Conservation (phyloP, 2,888 invertebrate species). For the Sepioteuthis lessoniana region DNA sequence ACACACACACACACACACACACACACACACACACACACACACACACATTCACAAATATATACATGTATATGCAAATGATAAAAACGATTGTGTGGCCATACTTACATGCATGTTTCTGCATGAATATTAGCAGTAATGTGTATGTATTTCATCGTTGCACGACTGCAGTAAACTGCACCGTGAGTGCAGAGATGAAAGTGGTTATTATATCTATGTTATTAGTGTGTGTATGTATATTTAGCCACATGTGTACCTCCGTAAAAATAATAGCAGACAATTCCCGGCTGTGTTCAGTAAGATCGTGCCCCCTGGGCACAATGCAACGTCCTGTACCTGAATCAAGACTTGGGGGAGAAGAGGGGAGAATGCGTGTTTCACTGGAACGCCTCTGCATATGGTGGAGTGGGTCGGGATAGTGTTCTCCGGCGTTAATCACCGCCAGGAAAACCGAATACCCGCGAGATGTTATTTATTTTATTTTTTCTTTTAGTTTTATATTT, state of each 20-base stretch:
- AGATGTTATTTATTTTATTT: not conserved
- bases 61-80: not conserved
- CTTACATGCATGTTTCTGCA: not conserved
- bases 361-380: not conserved
- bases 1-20: not conserved
- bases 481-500: not conserved
- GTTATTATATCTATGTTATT: not conserved
- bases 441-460: constrained; percentile 11
- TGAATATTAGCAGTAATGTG: not conserved
- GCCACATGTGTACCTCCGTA: not conserved
- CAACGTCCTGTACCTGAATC: not conserved
- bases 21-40: not conserved
- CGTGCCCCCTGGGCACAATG: constrained; percentile 21
- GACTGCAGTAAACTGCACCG: not conserved
- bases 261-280: not conserved
- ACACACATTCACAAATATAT: too few relatives aligned
- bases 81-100: not conserved
- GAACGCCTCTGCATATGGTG: not conserved
- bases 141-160: not conserved
- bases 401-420: not conserved
- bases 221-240: not conserved
- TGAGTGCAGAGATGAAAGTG: not conserved
- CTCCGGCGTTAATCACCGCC: constrained; percentile 33
- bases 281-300: not conserved
- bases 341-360: not conserved